Evolutionary conservation across 2,797 vertebrate genomes (phyloP).

Genomic region (Anomalospiza imberbis): DNA sequence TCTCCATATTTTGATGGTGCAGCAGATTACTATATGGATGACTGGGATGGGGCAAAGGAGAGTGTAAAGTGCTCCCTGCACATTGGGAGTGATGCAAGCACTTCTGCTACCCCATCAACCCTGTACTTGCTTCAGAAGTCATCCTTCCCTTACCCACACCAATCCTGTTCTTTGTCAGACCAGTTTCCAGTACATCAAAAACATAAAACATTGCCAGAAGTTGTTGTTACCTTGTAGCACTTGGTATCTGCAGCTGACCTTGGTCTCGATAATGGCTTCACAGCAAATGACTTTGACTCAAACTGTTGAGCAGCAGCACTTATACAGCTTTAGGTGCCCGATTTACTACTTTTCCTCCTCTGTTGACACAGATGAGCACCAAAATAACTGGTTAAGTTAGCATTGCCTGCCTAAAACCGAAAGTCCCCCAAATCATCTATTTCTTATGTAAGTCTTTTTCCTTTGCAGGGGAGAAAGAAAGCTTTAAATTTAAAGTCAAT

Average conservation of each 20-base stretch:
- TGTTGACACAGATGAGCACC: neutral
- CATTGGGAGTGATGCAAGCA: neutral
- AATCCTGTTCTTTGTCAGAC: neutral
- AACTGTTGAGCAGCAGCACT: neutral
- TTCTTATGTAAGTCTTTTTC: neutral
- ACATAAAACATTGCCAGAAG: neutral
- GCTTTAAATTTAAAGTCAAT: neutral
- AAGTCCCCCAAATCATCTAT: neutral
- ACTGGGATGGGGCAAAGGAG: neutral
- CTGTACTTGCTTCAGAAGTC: neutral
- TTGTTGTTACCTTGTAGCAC: neutral
- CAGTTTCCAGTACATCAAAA: neutral
- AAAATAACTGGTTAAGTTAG: neutral
- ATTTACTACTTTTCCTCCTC: neutral
- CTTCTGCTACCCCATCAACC: neutral
- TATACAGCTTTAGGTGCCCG: neutral
- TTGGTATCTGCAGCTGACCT: neutral
- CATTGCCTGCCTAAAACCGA: neutral
- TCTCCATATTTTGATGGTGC: neutral
- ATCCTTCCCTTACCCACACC: neutral
- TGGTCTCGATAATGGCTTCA: neutral
- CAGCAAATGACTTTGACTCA: neutral
- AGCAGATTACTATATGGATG: neutral
- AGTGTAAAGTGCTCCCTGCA: neutral
- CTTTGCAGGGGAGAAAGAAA: neutral